A percentile compares a stretch with the other conserved stretches of the same genome.
phyloP scores from a whole-genome alignment of 1,140 invertebrate genomes.

The Pristionchus pacificus region DNA sequence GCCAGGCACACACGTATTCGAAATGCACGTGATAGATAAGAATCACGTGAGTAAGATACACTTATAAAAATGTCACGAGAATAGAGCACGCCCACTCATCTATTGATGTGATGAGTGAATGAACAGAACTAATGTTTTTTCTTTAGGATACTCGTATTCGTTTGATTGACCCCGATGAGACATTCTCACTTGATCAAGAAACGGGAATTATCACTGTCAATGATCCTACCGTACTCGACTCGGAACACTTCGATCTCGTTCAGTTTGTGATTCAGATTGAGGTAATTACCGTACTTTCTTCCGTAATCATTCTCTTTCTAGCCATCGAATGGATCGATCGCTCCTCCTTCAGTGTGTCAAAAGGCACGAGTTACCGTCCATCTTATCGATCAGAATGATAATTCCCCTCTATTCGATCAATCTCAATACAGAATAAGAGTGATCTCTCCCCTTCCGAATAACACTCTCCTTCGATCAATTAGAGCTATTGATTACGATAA shows the following conservation, averaged over 20 bases:
- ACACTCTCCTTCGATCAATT: constrained; percentile 9
- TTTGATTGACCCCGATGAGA: constrained; percentile 28
- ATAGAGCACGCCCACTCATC: too few species aligned
- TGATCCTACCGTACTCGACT: constrained; percentile 19
- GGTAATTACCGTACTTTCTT: neutral
- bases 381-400: constrained; percentile 15
- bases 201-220: constrained; percentile 12
- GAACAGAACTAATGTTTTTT: neutral
- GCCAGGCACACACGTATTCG: constrained; percentile 17
- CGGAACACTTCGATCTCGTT: constrained; percentile 18
- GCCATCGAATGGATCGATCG: neutral
- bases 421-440: constrained; percentile 4
- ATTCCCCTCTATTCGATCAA: constrained; percentile 12
- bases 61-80: too few species aligned
- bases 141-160: constrained; percentile 19
- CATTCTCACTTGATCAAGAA: constrained; percentile 14
- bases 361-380: constrained; percentile 2
- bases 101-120: neutral
- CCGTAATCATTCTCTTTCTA: neutral
- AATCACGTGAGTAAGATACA: neutral
- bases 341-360: constrained; percentile 3
- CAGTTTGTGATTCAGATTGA: constrained; percentile 21
- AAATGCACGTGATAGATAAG: constrained; percentile 11
- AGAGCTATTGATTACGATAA: constrained; percentile 11
- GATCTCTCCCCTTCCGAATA: neutral